phyloP scores from a whole-genome alignment of 2,888 invertebrate genomes.

The Sycophila texana region DNA sequence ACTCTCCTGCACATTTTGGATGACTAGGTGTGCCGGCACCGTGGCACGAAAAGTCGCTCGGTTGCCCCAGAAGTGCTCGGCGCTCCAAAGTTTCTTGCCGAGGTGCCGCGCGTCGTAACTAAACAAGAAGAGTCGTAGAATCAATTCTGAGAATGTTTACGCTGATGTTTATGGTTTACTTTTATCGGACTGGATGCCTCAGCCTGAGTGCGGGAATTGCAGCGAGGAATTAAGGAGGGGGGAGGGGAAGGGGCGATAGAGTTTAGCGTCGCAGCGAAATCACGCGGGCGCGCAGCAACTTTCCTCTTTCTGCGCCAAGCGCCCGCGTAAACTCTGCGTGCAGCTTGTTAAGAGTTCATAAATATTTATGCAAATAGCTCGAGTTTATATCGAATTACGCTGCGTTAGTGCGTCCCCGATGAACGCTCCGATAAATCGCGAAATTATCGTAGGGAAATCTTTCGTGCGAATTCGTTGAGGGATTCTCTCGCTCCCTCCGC shows the following conservation, averaged over 20 bases:
- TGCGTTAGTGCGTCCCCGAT: background rate
- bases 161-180: conserved; percentile 14
- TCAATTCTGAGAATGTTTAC: conserved; percentile 40
- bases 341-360: conserved; percentile 32
- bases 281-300: background rate
- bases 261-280: background rate
- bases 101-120: conserved; percentile 81
- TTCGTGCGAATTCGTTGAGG: conserved; percentile 3
- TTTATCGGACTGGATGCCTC: background rate
- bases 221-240: background rate
- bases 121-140: conserved; percentile 41
- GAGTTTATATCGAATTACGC: conserved; percentile 28
- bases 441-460: conserved; percentile 4
- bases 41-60: conserved; percentile 79
- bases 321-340: background rate
- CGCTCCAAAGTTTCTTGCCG: conserved; percentile 80
- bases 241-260: background rate
- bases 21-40: conserved; percentile 77
- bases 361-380: conserved; percentile 33
- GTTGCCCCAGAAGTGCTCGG: conserved; percentile 78
- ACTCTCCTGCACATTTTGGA: conserved; percentile 69
- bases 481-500: background rate
- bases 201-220: too few relatives aligned
- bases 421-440: conserved; percentile 4
- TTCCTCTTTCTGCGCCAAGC: background rate